Evolutionary conservation across 2,113 vertebrate genomes (phyloP), one percentile per base, ranked within the genome.

Genomic region (Helogale parvula): DNA sequence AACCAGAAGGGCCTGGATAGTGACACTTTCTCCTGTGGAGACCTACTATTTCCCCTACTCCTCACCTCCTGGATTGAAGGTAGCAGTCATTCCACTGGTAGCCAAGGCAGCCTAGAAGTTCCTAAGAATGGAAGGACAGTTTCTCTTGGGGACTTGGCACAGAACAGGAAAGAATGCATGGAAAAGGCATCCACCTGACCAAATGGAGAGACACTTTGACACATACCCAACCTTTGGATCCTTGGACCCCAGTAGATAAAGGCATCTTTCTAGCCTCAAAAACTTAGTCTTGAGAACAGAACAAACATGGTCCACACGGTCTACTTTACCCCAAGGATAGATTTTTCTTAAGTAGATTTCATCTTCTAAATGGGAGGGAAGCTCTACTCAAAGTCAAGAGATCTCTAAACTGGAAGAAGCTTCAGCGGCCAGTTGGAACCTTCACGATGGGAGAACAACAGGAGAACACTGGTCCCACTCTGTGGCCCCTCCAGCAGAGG

Each of bases 401-500:
- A 13, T 19, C 19, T 6, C 8, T 47, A 11, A 15, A 23, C 17
- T n/a, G 60, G 27, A 35, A 38, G 65, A 17, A 7, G 9, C 31
- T 83, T 69, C 33, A 52, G 14, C 17, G 15, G 41, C 13, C 8
- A 23, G 1, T 2, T 60, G 27, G 19, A 10, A 10, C 33, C 10
- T 5, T 16, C 38, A 45, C 5, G 23, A 54, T 0, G 1, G 38
- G 6, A 27, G 21, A 27, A 4, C 0, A 9, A 0, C 1, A 47
- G 38, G 0, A 14, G 0, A 14, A 15, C 3, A 13, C n/a, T 0
- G 0, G n/a, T 38, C 35, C 35, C 23, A 7, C 10, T 4, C 23
- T 47, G 7, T 66, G 25, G 3, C 2, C 0, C 38, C 63, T 72
- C 33, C 45, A 50, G 66, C 57, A 41, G 41, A 54, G 38, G 12